Base-by-base conservation (phyloP, 1,140 invertebrate genomes). In the Drosophila melanogaster region DNA sequence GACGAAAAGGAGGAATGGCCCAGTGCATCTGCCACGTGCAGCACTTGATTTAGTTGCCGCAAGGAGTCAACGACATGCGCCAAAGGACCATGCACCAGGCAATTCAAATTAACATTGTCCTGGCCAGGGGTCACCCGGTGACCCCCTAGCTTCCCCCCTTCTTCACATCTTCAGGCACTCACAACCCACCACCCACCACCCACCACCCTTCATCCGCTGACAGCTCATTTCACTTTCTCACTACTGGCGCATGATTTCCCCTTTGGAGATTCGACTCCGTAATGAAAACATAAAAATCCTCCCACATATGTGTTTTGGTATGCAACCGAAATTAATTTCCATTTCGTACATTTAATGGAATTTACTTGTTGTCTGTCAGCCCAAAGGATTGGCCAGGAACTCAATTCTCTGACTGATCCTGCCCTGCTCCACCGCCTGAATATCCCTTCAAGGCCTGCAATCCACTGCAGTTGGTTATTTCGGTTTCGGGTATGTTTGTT, bases 291-390 rank as follows among this genome's bases (percentile, higher is more conserved):
- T 53, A 64, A 62, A 70, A 75, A 79, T 70, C 40, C 44, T 44
- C 49, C 30, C 64, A 50, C 38, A 50, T 69, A 35, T 69, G 38
- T 64, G 30, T 37, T 67, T 38, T 33, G 17, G 58, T 57, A 30
- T 60, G 64, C 26, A 66, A 61, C 64, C 38, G 56, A 81, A 84
- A 85, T 84, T 85, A 84, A 84, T 84, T 84, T 80, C 73, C 77
- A 85, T 85, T 85, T 84, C 72, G 77, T 77, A 76, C 58, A 65
- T 77, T 80, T 85, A 84, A 84, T 84, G 81, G 81, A 80, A 73
- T 84, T 84, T 73, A 73, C 81, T 85, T 84, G 81, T 84, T 83
- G 74, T 66, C 44, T 69, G 70, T 83, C 79, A 81, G 71, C 49
- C 26, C 64, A 40, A 56, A 70, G 66, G 64, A 40, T 70, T 57